These are phyloP conservation scores for Panthera tigris DNA, from an alignment of 2,113 vertebrate species.

Conservation along the genomic window DNA sequence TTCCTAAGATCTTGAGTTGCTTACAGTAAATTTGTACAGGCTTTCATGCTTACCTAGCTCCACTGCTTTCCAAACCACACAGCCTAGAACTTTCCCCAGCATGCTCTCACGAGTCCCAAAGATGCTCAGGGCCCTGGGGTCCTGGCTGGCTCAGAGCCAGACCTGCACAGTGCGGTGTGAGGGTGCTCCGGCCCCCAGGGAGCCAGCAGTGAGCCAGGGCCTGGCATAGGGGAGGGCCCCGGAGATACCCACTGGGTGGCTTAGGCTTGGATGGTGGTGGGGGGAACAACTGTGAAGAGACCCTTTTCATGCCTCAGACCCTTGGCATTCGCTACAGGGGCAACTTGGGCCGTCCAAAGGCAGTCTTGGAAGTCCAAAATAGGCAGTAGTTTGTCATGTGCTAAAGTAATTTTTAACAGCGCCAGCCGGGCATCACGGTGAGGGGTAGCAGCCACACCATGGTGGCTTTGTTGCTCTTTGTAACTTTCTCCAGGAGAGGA, in stretches of 20 bases:
- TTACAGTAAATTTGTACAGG: slow-evolving; percentile 26
- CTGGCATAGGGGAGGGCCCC: not conserved
- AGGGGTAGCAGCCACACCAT: not conserved
- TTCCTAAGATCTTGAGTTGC: slow-evolving; percentile 44
- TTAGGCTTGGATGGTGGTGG: no score
- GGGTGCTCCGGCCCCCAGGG: not conserved
- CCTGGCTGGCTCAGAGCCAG: not conserved
- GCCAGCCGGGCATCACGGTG: not conserved
- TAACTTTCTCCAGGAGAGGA: not conserved
- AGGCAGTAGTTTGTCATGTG: not conserved
- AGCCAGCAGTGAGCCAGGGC: not conserved
- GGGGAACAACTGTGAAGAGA: not conserved
- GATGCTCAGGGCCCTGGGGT: not conserved
- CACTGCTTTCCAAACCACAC: not conserved
- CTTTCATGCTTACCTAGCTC: not conserved
- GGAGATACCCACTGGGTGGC: not conserved
- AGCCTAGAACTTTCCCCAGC: not conserved
- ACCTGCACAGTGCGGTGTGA: rapidly evolving
- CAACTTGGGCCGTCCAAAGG: not conserved
- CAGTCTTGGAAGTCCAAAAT: not conserved
- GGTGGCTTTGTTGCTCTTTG: not conserved
- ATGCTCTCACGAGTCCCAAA: not conserved
- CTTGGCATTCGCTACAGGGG: not conserved
- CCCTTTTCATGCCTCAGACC: not conserved
- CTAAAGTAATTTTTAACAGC: not conserved